Base-by-base conservation (phyloP, 2,888 invertebrate species). In the Caenorhabditis plicata region DNA sequence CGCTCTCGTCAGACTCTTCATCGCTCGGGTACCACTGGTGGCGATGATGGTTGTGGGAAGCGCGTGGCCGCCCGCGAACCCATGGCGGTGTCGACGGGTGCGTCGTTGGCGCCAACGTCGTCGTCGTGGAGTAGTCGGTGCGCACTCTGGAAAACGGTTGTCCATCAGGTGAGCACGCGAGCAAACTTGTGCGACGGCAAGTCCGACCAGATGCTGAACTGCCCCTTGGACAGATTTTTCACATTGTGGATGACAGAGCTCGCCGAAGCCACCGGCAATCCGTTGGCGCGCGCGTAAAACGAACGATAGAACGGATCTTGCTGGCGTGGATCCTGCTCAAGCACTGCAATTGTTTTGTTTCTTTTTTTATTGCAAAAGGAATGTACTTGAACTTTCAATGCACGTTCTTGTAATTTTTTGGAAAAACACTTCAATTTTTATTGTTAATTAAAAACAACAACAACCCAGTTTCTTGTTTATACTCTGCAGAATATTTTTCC, bases 191-290 rank as follows among this genome's bases (percentile, higher is more conserved):
- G 40, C 29, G 47, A 47, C 13, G 54, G 54, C 5, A 48, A 26
- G 11, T 54, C 47, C 38, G 47, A 35, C 54, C 54, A 54, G 25
- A 47, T 23, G 8, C 36, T 42, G 32, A 47, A 54, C 11, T 41
- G 29, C 31, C 47, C 43, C 26, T 57, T 47, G 20, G 46, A 42
- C 11, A 38, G 46, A 33, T 57, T 50, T 22, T 58, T 58, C 17
- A 58, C 48, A 17, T 58, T 58, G 26, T 58, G 57, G 13, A 58
- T 52, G 2, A 58, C 51, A 17, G 57, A 58, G 48, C 52, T 58
- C n/a, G 52, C 57, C 5, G 57, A 36, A 9, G 57, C 57, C 17
- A 58, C 31, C 17, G 57, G 52, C 32, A 58, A 40, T 33, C 57
- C 57, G 27, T 39, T 48, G 29, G 52, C 57, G 22, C 52, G 39